Evolutionary conservation across 2,888 invertebrate genomes (phyloP).

Genomic region (Tupiocoris notatus): DNA sequence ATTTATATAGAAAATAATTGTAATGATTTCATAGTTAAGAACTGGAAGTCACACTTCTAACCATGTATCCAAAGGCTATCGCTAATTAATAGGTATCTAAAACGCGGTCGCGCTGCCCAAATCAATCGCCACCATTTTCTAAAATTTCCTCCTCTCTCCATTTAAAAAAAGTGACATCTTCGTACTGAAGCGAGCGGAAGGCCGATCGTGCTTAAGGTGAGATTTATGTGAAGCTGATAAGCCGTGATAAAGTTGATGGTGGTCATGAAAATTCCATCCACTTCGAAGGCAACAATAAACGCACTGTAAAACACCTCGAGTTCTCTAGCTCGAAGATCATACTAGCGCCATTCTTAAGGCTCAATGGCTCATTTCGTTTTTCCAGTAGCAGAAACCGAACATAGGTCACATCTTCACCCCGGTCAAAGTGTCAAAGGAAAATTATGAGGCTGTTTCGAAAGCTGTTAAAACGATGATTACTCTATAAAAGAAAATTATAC

Average conservation of each 20-base stretch:
- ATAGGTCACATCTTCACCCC: conserved; percentile 36
- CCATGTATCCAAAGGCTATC: too few relatives aligned
- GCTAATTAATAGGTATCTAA: too few relatives aligned
- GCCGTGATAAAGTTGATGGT: neutral
- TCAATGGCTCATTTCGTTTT: neutral
- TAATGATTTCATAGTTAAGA: too few relatives aligned
- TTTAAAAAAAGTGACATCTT: too few relatives aligned
- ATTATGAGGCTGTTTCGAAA: conserved; percentile 40
- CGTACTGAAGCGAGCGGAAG: too few relatives aligned
- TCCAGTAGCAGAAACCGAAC: neutral
- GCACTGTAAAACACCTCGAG: neutral
- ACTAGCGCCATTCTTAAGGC: neutral
- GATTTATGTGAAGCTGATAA: too few relatives aligned
- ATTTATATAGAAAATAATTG: too few relatives aligned
- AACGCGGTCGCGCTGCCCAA: too few relatives aligned
- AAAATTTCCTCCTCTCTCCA: too few relatives aligned
- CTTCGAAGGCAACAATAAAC: neutral
- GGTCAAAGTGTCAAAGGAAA: conserved; percentile 41
- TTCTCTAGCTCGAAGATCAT: neutral
- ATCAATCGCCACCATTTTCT: too few relatives aligned
- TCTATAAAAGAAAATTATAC: conserved; percentile 44
- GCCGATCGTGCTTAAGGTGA: too few relatives aligned
- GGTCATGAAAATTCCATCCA: neutral
- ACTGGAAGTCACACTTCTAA: too few relatives aligned
- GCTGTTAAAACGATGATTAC: conserved; percentile 44